Base-by-base conservation (phyloP, 2,888 invertebrate species). In the Tineola bisselliella region DNA sequence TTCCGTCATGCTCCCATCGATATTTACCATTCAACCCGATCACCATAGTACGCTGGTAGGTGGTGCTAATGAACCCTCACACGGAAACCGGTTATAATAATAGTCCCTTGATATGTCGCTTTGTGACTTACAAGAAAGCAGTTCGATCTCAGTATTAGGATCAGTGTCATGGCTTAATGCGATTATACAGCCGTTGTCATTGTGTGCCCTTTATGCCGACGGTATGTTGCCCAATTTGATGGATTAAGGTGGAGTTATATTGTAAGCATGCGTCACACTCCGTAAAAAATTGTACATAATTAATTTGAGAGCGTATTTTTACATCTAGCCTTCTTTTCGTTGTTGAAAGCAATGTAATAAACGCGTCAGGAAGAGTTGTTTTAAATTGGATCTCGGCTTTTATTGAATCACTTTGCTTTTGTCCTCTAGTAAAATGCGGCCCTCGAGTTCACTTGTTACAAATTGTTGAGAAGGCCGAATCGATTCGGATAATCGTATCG, bases 1-100 rank as follows among this genome's bases (percentile, higher is more conserved):
- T 77, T 75, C 75, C 65, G 72, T 71, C 70, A 68, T 61, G 63
- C 69, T 66, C 67, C 65, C 66, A 66, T 31, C 58, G 58, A 31
- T 31, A 33, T 33, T 58, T 33, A 58, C 33, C 58, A 54, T 25
- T 25, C 33, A 33, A 17, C 17, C 58, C 33, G 17, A 15, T 33
- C 52, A 56, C 33, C 60, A 56, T 38, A 13, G 38, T 31, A 56
- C 38, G 44, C 59, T n/a, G 38, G 38, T 52, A 10, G 43, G 54
- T 48, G 61, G 56, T 62, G 60, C 44, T 62, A 62, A 62, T 62
- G 60, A 62, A 62, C 60, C 62, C 44, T 60, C 43, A 48, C 19
- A 61, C 31, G 43, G 44, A 48, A 25, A 43, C 44, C 43, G 62
- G 58, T 58, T 58, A 58, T 33, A 58, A 58, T 58, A 33, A 58